Conservation (phyloP, 2,113 vertebrate genomes). For the Ailurus styani region DNA sequence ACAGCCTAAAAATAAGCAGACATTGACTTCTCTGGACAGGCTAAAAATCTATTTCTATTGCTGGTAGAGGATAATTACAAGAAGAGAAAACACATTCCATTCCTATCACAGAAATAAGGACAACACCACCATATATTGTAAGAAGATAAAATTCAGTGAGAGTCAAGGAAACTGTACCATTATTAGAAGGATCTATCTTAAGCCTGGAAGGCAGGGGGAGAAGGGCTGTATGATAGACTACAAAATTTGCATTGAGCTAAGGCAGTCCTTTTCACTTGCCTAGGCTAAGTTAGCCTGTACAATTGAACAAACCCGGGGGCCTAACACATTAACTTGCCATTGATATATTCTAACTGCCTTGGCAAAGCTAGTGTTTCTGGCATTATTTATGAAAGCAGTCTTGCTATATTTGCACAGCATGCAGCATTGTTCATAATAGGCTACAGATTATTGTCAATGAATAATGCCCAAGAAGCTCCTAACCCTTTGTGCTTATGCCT, state of each 20-base stretch:
- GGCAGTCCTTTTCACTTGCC: background rate
- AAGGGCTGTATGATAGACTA: background rate
- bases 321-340: conserved; percentile 42
- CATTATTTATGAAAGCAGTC: conserved; percentile 46
- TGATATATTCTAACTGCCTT: background rate
- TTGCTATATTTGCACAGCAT: conserved; percentile 40
- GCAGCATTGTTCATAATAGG: conserved; percentile 51
- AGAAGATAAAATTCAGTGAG: conserved; percentile 49
- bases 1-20: conserved; percentile 39
- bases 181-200: conserved; percentile 48
- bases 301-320: conserved; percentile 41
- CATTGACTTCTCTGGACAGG: background rate
- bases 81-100: conserved; percentile 16
- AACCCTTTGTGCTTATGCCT: conserved; percentile 26
- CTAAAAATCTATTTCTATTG: conserved; percentile 26
- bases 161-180: conserved; percentile 15
- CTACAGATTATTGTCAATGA: conserved; percentile 47
- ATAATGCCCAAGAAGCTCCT: conserved; percentile 42
- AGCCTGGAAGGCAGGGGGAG: background rate
- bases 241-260: background rate
- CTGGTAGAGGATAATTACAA: conserved; percentile 8
- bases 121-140: background rate
- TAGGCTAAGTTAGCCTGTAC: background rate
- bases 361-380: background rate
- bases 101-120: conserved; percentile 22